These are phyloP conservation scores for Silurus lanzhouensis DNA, from an alignment of 2,797 vertebrate species.

Conservation along the genomic window DNA sequence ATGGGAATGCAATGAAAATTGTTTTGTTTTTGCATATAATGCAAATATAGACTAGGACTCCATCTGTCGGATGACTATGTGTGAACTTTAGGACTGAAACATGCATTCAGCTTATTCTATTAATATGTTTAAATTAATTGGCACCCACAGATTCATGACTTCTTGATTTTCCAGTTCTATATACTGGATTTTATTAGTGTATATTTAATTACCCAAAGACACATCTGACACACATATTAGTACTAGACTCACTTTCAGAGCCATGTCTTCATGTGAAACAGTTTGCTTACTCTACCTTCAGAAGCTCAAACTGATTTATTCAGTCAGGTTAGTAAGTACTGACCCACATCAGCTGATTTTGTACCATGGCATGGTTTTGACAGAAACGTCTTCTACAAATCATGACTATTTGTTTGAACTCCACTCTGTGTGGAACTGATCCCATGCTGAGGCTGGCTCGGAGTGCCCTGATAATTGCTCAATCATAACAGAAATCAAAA, in stretches of 20 bases:
- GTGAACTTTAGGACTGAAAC: not conserved
- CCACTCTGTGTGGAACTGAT: conserved; percentile 49
- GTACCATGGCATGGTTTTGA: conserved; percentile 44
- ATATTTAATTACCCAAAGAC: conserved; percentile 8
- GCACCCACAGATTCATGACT: not conserved
- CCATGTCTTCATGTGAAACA: conserved; percentile 5
- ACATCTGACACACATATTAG: conserved; percentile 3
- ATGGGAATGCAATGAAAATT: conserved; percentile 31
- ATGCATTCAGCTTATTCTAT: not conserved
- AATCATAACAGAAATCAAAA: conserved; percentile 61
- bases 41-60: conserved; percentile 28
- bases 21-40: conserved; percentile 30
- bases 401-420: conserved; percentile 53
- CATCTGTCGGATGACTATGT: not conserved
- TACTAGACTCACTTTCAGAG: not conserved
- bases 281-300: conserved; percentile 17
- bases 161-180: not conserved
- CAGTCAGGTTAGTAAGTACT: conserved; percentile 39
- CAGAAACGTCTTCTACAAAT: conserved; percentile 49
- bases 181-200: not conserved
- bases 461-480: conserved; percentile 52
- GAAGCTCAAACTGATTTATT: conserved; percentile 25
- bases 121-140: not conserved
- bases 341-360: conserved; percentile 42
- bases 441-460: conserved; percentile 45